Percentiles rank a stretch among this genome's conserved stretches.
phyloP scores from a whole-genome alignment of 2,888 invertebrate species.

The Aelia acuminata region DNA sequence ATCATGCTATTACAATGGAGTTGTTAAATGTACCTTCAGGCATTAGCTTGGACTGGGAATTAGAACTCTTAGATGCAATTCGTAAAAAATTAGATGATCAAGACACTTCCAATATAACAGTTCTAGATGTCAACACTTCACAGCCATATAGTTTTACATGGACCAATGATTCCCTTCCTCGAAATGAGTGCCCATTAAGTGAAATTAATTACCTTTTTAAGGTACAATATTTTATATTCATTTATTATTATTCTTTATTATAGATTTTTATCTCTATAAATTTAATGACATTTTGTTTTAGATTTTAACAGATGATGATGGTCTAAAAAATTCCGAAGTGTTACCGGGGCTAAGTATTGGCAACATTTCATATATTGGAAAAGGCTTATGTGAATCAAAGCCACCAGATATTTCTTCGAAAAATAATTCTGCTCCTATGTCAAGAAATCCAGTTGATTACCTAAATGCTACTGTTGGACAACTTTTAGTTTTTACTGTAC shows the following conservation, averaged over 20 bases:
- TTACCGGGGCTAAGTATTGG: conserved; percentile 71
- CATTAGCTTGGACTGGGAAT: conserved; percentile 78
- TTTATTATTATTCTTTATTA: neutral
- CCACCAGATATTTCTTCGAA: conserved; percentile 70
- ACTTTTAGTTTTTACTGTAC: conserved; percentile 85
- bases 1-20: conserved; percentile 72
- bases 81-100: conserved; percentile 69
- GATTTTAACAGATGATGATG: conserved; percentile 58
- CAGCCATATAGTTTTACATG: conserved; percentile 80
- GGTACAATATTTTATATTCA: conserved; percentile 72
- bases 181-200: conserved; percentile 82
- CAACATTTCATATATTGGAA: conserved; percentile 77
- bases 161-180: conserved; percentile 89
- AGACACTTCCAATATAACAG: conserved; percentile 78
- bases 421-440: conserved; percentile 81
- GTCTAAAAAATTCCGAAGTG: conserved; percentile 57
- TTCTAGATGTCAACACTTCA: conserved; percentile 75
- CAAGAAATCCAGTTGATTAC: conserved; percentile 88
- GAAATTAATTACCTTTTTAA: conserved; percentile 80
- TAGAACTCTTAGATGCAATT: conserved; percentile 77
- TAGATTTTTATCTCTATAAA: neutral
- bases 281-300: conserved; percentile 43
- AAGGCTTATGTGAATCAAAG: conserved; percentile 78
- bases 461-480: conserved; percentile 87
- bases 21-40: conserved; percentile 60